Evolutionary conservation across 2,888 invertebrate genomes (phyloP).

Genomic region (Ceramica pisi): DNA sequence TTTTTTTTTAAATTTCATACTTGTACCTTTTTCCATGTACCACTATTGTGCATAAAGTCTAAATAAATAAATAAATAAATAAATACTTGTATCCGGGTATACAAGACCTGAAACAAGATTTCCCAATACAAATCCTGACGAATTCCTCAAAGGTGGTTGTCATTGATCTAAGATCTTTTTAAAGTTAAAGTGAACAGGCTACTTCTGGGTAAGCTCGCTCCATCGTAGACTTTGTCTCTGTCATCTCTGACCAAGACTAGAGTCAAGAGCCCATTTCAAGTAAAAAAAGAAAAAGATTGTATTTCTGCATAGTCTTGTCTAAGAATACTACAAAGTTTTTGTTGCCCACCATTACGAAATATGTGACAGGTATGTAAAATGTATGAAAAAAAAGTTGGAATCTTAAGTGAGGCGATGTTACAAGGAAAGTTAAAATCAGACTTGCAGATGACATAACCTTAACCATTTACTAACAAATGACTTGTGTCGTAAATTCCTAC

Average conservation of each 20-base stretch:
- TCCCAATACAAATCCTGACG: slow-evolving; percentile 8
- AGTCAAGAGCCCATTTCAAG: no score
- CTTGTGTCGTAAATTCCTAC: slow-evolving; percentile 64
- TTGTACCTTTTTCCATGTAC: no score
- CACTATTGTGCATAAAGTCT: no score
- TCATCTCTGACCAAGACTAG: no score
- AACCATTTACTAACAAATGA: slow-evolving; percentile 59
- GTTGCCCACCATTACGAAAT: slow-evolving; percentile 48
- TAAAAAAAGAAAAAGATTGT: no score
- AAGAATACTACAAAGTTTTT: slow-evolving; percentile 40
- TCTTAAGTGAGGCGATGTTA: slow-evolving; percentile 39
- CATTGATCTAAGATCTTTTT: slow-evolving; percentile 34
- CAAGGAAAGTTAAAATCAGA: slow-evolving; percentile 55
- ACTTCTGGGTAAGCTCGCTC: no score
- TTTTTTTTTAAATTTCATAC: neutral
- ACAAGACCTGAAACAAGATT: slow-evolving; percentile 22
- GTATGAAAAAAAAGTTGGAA: slow-evolving; percentile 49
- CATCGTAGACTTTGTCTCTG: no score
- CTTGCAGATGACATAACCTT: slow-evolving; percentile 53
- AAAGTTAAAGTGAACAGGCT: no score
- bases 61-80: no score
- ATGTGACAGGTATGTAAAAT: slow-evolving; percentile 52
- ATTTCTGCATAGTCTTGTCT: slow-evolving; percentile 38
- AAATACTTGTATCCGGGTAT: no score
- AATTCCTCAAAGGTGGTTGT: slow-evolving; percentile 28